Base-by-base conservation (phyloP, 2,888 invertebrate species). In the Andrena flavipes region DNA sequence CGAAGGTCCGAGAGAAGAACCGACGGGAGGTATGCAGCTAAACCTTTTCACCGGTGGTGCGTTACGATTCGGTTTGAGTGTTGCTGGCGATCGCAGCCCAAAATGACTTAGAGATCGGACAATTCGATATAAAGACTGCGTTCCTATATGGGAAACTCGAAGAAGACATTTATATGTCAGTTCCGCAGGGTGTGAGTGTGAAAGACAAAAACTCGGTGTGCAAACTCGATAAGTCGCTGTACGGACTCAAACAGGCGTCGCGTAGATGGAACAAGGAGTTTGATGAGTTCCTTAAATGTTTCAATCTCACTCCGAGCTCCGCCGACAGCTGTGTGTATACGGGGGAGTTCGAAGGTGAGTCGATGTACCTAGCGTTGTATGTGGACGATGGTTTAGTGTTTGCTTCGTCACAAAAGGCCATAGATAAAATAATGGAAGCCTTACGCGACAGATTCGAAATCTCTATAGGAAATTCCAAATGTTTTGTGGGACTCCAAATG, bases 401-500 rank as follows among this genome's bases (percentile, higher is more conserved):
- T 2, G 26, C 35, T 1, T 2, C 48, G n/a, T 63, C 62, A 0
- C 20, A 10, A 42, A 13, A n/a, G 1, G 20, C 16, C 2, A 6
- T 62, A 10, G 30, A 75, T 3, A 6, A 7, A 1, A n/a, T 64
- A 0, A 4, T n/a, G 0, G 29, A 76, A 7, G 3, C 2, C 1
- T 2, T 77, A 8, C 64, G 16, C 0, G 6, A 49, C 0, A 2
- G 23, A 6, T 71, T 77, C 7, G 29, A 59, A 0, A 60, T 71
- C 13, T 71, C 56, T 0, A 0, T 60, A 2, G 23, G 20, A 2
- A 29, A 60, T 10, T 30, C n/a, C 0, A 72, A 10, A 0, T 3
- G 0, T 1, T 72, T 72, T 60, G 51, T 77, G 0, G 71, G 71
- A 0, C 6, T 72, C 1, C 65, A 77, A 29, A 72, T 77, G 0